Evolutionary conservation across 2,797 vertebrate species (phyloP), one percentile per base, ranked within the genome.

Genomic region (Cephalopachus bancanus): DNA sequence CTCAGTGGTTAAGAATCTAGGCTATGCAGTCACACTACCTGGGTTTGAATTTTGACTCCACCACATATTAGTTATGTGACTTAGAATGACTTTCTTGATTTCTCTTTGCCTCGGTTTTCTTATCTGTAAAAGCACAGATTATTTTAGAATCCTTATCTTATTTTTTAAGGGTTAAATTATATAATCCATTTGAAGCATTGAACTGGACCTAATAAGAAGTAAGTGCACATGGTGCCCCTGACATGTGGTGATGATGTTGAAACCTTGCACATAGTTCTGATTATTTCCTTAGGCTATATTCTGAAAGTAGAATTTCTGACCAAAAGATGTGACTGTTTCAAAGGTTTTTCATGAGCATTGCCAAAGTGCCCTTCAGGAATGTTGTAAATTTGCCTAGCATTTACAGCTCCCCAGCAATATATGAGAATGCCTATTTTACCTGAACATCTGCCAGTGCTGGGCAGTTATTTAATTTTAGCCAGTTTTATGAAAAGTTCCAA

Each of bases 291-390:
- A 37, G 81, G 69, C 49, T 85, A 0, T 75, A 95, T 96, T 93
- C 88, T 95, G 75, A 60, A 89, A 89, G 90, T 84, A 28, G 79
- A 87, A 30, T 91, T 89, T 64, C 86, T 83, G 64, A 93, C 72
- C 28, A n/a, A 92, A 93, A 95, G 81, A 86, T 83, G 53, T 26
- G 33, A 84, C 87, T 37, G 6, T 88, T 84, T 88, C 93, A 88
- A 71, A 92, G 44, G 11, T 37, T 91, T 76, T 93, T 78, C 85
- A n/a, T 16, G 60, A 4, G 4, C 19, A 37, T 69, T 81, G 79
- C 83, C 64, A 80, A 57, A 72, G 24, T 74, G 28, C 84, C 57
- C 55, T 93, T 60, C 17, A 74, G 22, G 57, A 79, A 64, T 67
- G 74, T 67, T 37, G 55, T 86, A 44, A 89, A 76, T 72, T 91